phyloP scores from a whole-genome alignment of 2,113 vertebrate species.

The Cygnus buccinator region DNA sequence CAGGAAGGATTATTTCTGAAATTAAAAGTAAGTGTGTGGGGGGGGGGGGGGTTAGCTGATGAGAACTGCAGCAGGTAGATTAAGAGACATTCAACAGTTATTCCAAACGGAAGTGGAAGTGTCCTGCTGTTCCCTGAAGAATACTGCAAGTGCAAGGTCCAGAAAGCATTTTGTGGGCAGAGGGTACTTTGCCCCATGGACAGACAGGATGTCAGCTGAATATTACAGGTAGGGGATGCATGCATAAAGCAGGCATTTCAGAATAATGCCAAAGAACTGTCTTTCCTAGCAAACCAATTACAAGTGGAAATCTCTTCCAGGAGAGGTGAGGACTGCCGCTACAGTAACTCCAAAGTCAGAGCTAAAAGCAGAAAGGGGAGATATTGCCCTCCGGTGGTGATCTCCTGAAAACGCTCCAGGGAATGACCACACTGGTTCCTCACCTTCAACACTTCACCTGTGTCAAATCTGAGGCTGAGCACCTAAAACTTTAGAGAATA shows the following conservation, averaged over 20 bases:
- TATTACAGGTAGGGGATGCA: not conserved
- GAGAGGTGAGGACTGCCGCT: not conserved
- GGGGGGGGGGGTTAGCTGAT: not conserved
- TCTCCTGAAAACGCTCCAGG: not conserved
- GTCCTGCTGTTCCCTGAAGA: not conserved
- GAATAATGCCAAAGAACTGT: accelerated
- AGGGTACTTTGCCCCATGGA: not conserved
- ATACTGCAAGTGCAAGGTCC: not conserved
- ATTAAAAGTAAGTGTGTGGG: not conserved
- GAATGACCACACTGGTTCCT: not conserved
- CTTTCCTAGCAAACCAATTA: not conserved
- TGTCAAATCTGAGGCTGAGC: not conserved
- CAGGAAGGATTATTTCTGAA: not conserved
- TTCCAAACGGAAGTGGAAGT: not conserved
- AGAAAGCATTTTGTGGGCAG: not conserved
- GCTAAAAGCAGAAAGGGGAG: not conserved
- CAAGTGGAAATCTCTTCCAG: not conserved
- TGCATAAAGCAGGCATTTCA: not conserved
- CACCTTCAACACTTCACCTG: not conserved
- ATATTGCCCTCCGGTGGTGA: not conserved
- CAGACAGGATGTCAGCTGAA: not conserved
- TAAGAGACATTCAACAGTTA: not conserved
- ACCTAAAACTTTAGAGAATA: not conserved
- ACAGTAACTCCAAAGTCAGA: not conserved
- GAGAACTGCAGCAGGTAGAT: not conserved